Base-by-base conservation (phyloP, 2,888 invertebrate species). In the Philonicus albiceps region DNA sequence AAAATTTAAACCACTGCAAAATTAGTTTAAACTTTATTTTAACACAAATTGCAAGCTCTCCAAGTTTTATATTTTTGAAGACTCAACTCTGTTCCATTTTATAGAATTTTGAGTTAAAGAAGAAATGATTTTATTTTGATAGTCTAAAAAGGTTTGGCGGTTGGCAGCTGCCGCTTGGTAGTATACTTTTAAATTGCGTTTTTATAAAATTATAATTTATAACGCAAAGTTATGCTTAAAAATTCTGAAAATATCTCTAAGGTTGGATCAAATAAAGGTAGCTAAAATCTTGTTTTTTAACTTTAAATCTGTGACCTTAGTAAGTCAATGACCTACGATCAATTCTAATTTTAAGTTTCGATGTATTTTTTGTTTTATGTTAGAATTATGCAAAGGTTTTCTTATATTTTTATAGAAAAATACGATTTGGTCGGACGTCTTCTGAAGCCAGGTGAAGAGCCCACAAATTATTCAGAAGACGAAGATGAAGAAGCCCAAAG, bases 381-480 rank as follows among this genome's bases (percentile, higher is more conserved):
- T 75, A 37, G 3, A 37, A 75, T 34, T 75, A 37, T 34, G 75
- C 34, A 75, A 37, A 19, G n/a, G 7, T 30, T 31, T n/a, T 34
- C 76, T 16, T 19, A 22, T 76, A n/a, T 72, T 40, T 27, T 55
- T 89, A 90, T 90, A 98, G 98, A 99, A 94, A 98, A 97, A 92
- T 99, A 99, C 92, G 96, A 97, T 64, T 95, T 96, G 88, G 97
- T 99, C 53, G 99, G 99, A 19, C 95, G 96, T 90, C 93, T 99
- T 85, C 93, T 99, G 91, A 97, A 96, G 91, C 98, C 98, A 0
- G 98, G 98, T 13, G 98, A 99, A 90, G 95, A 96, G 90, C 96
- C 97, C 1, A 95, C 95, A 87, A 97, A 96, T 91, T 98, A 98
- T 92, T 97, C 97, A 0, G 98, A 98, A 0, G 98, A 98, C 90